Evolutionary conservation across 1,140 invertebrate species (phyloP), one percentile per base, ranked within the genome.

Genomic region (Ostrea denselamellosa): DNA sequence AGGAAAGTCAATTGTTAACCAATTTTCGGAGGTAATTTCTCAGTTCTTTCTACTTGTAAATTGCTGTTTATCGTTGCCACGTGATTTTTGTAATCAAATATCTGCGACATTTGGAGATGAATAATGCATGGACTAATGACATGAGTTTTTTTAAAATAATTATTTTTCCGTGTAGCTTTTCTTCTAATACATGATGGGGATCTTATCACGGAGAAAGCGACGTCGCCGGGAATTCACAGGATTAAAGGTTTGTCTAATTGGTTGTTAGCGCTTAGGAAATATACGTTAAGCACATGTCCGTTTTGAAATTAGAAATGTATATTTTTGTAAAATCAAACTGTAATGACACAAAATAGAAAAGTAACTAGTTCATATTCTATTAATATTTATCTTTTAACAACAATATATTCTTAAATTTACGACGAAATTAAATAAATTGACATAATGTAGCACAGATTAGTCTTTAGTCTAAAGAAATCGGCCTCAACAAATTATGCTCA

Each of bases 1-100:
- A 44, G 34, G 34, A 17, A 62, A n/a, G 17, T 7, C 56, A 62
- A 62, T 19, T 62, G 5, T 19, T 19, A 17, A 62, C 17, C 56
- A 19, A 62, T 62, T 22, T 68, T 56, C 81, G 82, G 56, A 10
- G 86, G 89, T 56, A 87, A 93, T 62, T 62, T 17, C 56, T 62
- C 56, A 17, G 56, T n/a, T 62, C 56, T 62, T 62, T 19, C 56
- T 58, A 14, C 56, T 58, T 58, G 56, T 12, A 19, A 62, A 62
- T 62, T 62, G 56, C 14, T 19, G 56, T 62, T 62, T 62, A 62
- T 62, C 12, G 56, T n/a, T 2, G n/a, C 56, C 56, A 62, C 56
- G 56, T 62, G 56, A n/a, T 62, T 62, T n/a, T 62, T 62, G 56
- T 62, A 62, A 62, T 62, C 56, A 62, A 62, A 62, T 62, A 62